Percentiles rank a stretch among this genome's conserved stretches.
phyloP scores from a whole-genome alignment of 2,888 invertebrate genomes.

The Ditula angustiorana region DNA sequence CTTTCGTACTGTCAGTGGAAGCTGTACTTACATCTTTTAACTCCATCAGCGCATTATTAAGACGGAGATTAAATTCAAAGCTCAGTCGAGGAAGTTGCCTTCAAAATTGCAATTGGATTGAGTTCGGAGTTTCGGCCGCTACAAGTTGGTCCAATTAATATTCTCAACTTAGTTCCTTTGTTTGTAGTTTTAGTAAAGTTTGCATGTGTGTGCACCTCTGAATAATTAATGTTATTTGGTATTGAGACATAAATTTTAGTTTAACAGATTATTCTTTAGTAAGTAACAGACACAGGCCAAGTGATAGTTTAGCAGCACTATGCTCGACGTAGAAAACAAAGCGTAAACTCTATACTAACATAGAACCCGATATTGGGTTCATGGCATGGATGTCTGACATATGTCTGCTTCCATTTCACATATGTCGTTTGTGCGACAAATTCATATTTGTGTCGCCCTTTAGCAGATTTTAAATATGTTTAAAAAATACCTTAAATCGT shows the following conservation, averaged over 20 bases:
- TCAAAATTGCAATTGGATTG: conserved; percentile 6
- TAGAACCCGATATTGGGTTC: too few species aligned
- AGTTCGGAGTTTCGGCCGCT: neutral
- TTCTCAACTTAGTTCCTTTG: neutral
- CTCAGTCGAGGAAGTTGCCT: neutral
- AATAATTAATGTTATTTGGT: neutral
- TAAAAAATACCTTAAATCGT: too few species aligned
- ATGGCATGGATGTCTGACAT: too few species aligned
- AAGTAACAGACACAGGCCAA: neutral
- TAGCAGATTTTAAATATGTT: too few species aligned
- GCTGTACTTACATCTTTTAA: neutral
- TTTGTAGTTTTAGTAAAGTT: neutral
- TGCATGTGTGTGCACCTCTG: neutral
- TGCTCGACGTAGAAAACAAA: too few species aligned
- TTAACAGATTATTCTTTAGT: neutral
- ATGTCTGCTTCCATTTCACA: too few species aligned
- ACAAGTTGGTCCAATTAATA: neutral
- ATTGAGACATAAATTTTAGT: neutral
- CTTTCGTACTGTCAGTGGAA: neutral
- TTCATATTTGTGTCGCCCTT: too few species aligned
- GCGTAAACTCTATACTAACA: too few species aligned
- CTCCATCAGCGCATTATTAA: neutral
- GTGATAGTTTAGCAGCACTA: too few species aligned
- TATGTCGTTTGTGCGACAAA: too few species aligned
- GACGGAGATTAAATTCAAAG: neutral